Conservation (phyloP, 2,888 invertebrate genomes). For the Polydrusus tereticollis region DNA sequence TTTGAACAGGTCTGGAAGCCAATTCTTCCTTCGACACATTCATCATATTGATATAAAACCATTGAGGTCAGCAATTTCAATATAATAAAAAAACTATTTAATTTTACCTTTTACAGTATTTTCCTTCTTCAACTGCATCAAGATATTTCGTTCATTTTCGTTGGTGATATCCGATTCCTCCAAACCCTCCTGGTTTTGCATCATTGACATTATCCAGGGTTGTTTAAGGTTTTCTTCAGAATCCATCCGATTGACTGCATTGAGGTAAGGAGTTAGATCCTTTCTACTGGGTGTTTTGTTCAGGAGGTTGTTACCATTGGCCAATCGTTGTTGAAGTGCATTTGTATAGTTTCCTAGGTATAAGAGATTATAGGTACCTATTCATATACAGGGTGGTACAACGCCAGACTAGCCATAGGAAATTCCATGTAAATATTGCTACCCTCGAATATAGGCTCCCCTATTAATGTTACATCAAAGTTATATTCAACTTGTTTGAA, state of each 20-base stretch:
- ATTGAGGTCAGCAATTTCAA: too few species aligned
- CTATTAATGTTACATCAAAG: too few species aligned
- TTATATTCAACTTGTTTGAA: too few species aligned
- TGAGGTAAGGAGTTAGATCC: constrained; percentile 70
- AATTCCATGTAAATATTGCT: too few species aligned
- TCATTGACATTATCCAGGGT: constrained; percentile 64
- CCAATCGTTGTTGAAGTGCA: constrained; percentile 72
- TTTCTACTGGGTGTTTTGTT: constrained; percentile 66
- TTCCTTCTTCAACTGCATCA: constrained; percentile 81
- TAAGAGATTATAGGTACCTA: too few species aligned
- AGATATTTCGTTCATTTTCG: constrained; percentile 70
- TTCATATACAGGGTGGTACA: too few species aligned
- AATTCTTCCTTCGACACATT: too few species aligned
- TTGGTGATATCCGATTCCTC: constrained; percentile 68
- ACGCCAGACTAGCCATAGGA: too few species aligned
- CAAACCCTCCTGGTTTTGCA: constrained; percentile 58
- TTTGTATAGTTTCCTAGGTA: constrained; percentile 72
- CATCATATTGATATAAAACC: too few species aligned
- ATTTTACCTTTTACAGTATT: constrained; percentile 79
- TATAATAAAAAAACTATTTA: background rate
- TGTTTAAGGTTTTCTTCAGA: constrained; percentile 67
- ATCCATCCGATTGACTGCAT: constrained; percentile 70
- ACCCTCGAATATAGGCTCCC: too few species aligned
- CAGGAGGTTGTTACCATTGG: constrained; percentile 72
- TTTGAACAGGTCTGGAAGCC: too few species aligned